A percentile compares a stretch with the other conserved stretches of the same genome.
Evolutionary conservation across 2,113 vertebrate species (phyloP).

Genomic region (Brachyhypopomus occidentalis): DNA sequence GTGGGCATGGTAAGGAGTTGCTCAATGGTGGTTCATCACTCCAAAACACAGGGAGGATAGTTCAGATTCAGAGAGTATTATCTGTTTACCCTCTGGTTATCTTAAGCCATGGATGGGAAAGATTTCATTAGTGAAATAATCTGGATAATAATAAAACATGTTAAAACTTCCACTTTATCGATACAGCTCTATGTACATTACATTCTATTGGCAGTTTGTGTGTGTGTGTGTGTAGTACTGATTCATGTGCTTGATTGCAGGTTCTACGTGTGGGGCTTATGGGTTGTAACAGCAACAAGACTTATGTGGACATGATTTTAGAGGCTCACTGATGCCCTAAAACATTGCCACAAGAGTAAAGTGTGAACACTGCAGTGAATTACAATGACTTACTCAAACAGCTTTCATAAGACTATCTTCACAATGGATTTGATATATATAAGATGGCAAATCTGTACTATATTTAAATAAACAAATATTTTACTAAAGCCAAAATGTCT

Average conservation of each 20-base stretch:
- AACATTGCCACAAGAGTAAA: slow-evolving; percentile 78
- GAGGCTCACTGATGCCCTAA: slow-evolving; percentile 82
- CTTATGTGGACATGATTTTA: slow-evolving; percentile 79
- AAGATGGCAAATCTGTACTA: too few relatives aligned
- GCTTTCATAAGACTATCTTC: neutral
- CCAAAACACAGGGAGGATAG: neutral
- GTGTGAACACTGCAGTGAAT: slow-evolving; percentile 71
- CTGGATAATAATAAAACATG: too few relatives aligned
- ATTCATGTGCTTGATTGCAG: slow-evolving; percentile 64
- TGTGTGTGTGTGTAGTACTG: neutral
- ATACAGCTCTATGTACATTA: neutral
- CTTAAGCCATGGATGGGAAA: too few relatives aligned
- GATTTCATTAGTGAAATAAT: too few relatives aligned
- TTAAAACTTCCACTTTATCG: too few relatives aligned
- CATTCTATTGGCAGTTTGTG: neutral
- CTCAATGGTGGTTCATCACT: neutral
- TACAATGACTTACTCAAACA: neutral
- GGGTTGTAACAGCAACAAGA: slow-evolving; percentile 85
- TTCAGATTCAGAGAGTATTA: too few relatives aligned
- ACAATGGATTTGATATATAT: too few relatives aligned
- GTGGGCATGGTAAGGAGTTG: slow-evolving; percentile 78
- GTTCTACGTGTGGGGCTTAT: slow-evolving; percentile 92
- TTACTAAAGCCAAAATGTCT: too few relatives aligned
- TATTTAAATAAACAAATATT: too few relatives aligned
- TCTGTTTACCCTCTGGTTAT: too few relatives aligned